Percentiles rank a stretch among this genome's conserved stretches.
Conservation (phyloP, 2,113 vertebrate species). For the Arizona elegans region DNA sequence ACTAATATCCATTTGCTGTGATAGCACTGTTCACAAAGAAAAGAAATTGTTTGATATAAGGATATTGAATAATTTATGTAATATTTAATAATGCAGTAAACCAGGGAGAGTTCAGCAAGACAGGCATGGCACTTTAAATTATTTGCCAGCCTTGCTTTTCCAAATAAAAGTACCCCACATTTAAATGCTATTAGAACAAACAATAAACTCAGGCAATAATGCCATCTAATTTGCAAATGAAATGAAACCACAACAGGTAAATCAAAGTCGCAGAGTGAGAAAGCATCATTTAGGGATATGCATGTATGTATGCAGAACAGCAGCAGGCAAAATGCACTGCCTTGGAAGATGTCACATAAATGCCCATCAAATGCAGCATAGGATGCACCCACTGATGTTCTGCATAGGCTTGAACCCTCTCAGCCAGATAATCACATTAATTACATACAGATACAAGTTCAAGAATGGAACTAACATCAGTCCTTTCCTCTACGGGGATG, state of each 20-base stretch:
- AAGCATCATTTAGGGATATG: conserved; percentile 26
- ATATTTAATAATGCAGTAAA: conserved; percentile 89
- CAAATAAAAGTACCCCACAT: conserved; percentile 44
- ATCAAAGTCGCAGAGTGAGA: conserved; percentile 40
- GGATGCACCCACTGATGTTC: background rate
- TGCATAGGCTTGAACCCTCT: background rate
- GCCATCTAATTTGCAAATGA: conserved; percentile 54
- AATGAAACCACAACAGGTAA: conserved; percentile 27
- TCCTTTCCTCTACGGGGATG: background rate
- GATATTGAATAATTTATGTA: conserved; percentile 81
- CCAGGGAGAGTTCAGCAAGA: conserved; percentile 71
- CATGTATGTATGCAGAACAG: conserved; percentile 43
- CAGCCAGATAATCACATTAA: background rate
- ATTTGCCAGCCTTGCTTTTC: conserved; percentile 61
- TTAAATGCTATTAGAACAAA: conserved; percentile 44
- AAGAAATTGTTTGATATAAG: conserved; percentile 79
- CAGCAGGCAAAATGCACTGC: background rate
- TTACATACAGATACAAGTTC: background rate
- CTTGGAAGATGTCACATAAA: background rate
- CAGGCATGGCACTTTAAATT: conserved; percentile 67
- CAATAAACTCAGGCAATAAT: conserved; percentile 40
- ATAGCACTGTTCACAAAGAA: conserved; percentile 75
- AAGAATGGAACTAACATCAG: background rate
- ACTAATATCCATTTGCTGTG: conserved; percentile 59
- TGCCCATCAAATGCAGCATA: background rate